Base-by-base conservation (phyloP, 1,140 invertebrate species). In the Reticulitermes speratus region DNA sequence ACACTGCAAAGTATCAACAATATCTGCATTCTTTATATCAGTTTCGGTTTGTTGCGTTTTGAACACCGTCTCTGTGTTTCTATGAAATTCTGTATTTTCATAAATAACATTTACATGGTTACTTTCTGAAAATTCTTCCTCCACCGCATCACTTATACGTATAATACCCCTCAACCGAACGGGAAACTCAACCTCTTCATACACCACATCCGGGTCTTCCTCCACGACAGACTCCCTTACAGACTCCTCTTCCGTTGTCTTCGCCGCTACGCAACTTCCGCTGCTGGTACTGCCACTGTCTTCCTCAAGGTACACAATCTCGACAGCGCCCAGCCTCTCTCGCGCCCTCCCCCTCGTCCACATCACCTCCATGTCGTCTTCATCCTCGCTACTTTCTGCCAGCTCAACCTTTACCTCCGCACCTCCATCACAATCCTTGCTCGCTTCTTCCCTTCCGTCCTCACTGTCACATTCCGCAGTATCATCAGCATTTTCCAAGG, bases 281-380 rank as follows among this genome's bases (percentile, higher is more conserved):
- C 81, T 82, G 21, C 82, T 52, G 19, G 44, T 52, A 30, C 83
- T 84, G 44, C 44, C 45, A 9, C 44, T 48, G 45, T 84, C 83
- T 9, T 84, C 83, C 6, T 85, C 85, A 1, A 85, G 59, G 59
- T 65, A 85, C 16, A 85, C 85, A 5, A 85, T 55, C 52, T 85
- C 85, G 16, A 85, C 85, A n/a, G 19, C 59, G n/a, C 21, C 30
- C 44, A 75, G 85, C 52, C 25, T 45, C 32, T 45, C 55, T 38
- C 23, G 44, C 21, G 85, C 44, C 59, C n/a, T 38, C 0, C 85
- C 85, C 3, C 25, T 44, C n/a, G 8, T 38, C 85, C 59, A 85
- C n/a, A 59, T 48, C 7, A 48, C 32, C 16, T 25, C 23, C 32
- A 65, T 30, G 16, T 84, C 83, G 65, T 23, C 59, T 7, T 65